Evolutionary conservation across 2,113 vertebrate species (phyloP).

Genomic region (Chauna torquata): DNA sequence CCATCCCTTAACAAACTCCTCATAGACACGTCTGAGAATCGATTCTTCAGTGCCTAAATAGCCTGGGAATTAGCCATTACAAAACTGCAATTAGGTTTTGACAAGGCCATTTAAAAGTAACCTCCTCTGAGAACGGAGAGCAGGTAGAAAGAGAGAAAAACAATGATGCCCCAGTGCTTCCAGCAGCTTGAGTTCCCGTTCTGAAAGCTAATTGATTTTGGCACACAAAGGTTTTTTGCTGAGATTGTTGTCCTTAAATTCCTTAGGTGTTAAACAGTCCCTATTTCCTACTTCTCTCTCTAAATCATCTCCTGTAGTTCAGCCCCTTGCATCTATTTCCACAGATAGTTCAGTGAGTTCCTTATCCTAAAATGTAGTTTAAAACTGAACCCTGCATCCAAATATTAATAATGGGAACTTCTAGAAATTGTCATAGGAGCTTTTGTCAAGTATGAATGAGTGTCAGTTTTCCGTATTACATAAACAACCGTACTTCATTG

Average conservation of each 20-base stretch:
- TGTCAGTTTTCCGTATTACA: neutral
- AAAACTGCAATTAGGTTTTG: constrained; percentile 61
- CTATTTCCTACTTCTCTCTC: neutral
- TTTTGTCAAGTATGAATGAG: neutral
- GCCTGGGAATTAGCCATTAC: constrained; percentile 54
- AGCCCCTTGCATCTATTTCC: neutral
- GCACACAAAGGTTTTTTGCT: constrained; percentile 8
- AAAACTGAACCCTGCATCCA: neutral
- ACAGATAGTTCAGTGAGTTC: neutral
- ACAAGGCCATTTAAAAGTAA: constrained; percentile 59
- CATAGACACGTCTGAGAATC: constrained; percentile 38
- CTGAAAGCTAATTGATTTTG: constrained; percentile 25
- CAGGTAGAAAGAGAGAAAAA: constrained; percentile 37
- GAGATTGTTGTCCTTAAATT: neutral
- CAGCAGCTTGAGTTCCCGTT: neutral
- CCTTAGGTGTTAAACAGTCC: neutral
- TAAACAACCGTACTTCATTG: neutral
- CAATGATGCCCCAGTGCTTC: neutral
- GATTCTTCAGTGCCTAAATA: constrained; percentile 46
- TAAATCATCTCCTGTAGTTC: neutral
- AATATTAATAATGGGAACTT: neutral
- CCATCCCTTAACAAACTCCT: constrained; percentile 28
- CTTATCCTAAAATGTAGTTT: neutral
- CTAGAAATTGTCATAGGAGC: neutral
- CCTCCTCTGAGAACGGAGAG: neutral